Conservation (phyloP, 1,140 invertebrate genomes). For the Trichogramma pretiosum region DNA sequence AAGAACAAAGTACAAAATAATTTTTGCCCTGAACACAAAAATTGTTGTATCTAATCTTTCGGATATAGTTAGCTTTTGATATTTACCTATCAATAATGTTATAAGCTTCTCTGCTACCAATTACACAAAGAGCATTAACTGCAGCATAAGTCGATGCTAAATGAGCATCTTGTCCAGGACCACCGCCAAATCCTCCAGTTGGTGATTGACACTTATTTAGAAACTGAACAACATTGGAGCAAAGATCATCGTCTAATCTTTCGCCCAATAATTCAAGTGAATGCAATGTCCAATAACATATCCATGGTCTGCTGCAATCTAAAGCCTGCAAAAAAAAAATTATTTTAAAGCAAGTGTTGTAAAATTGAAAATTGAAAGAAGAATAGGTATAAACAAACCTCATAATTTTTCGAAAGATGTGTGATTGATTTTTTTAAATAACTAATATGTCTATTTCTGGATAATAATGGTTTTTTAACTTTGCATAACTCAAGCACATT, state of each 20-base stretch:
- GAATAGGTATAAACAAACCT: constrained; percentile 43
- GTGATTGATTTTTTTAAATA: constrained; percentile 64
- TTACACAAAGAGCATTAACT: constrained; percentile 80
- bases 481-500: constrained; percentile 56
- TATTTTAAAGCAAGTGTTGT: constrained; percentile 11
- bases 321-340: constrained; percentile 52
- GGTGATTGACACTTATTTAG: constrained; percentile 67
- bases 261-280: constrained; percentile 74
- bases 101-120: constrained; percentile 82
- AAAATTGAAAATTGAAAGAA: constrained; percentile 13
- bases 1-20: background rate
- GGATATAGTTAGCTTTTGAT: too few relatives aligned
- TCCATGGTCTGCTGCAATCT: constrained; percentile 90
- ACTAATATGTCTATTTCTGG: constrained; percentile 54
- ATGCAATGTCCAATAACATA: constrained; percentile 93
- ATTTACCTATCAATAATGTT: constrained; percentile 72
- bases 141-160: constrained; percentile 96
- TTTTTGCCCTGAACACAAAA: too few relatives aligned
- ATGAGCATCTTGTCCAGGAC: constrained; percentile 84
- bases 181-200: constrained; percentile 87
- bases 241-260: constrained; percentile 57
- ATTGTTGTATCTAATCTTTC: too few relatives aligned
- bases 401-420: constrained; percentile 58
- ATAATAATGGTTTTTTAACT: constrained; percentile 52
- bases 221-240: constrained; percentile 60